Evolutionary conservation across 1,140 invertebrate species (phyloP), one percentile per base, ranked within the genome.

Genomic region (Nylanderia fulva): DNA sequence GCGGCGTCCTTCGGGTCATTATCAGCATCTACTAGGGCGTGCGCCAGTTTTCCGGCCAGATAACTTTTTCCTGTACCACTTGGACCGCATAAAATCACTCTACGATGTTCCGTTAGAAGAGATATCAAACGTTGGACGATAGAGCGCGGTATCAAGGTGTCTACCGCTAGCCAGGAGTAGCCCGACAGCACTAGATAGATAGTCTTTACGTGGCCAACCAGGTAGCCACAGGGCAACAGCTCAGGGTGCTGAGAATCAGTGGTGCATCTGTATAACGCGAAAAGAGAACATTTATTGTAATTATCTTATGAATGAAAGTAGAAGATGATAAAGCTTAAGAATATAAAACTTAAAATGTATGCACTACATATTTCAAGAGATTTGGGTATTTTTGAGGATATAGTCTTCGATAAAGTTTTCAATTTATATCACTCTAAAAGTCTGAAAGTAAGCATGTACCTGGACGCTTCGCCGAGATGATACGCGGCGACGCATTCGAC

Each of bases 31-130:
- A 94, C 94, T 9, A 94, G 96, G 94, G 87, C 98, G 86, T 99
- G 96, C 0, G 99, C 99, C 21, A 99, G 94, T 93, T 99, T 98
- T n/a, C 98, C 97, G 3, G 99, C 99, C 56, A 99, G 95, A 92
- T 99, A 99, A 5, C 98, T 99, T 94, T 99, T 99, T 7, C 99
- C 99, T 0, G 99, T 99, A 42, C 99, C 99, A 92, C 98, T 99
- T 1, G 99, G 98, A 0, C 99, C 99, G 95, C 98, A 99, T 2
- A 99, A 95, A 64, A 99, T 99, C 39, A 99, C 97, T 24, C 99
- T 95, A 48, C 98, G 95, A 94, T 99, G 98, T 92, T 99, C 98
- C 29, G 97, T 97, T 64, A 99, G 93, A 58, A 99, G 95, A 6
- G 98, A 95, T 68, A 96, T 96, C 87, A 95, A 95, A 93, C 99